Percentiles rank a stretch among this genome's conserved stretches.
Conservation (phyloP, 1,140 invertebrate species). For the Oscheius sp. region DNA sequence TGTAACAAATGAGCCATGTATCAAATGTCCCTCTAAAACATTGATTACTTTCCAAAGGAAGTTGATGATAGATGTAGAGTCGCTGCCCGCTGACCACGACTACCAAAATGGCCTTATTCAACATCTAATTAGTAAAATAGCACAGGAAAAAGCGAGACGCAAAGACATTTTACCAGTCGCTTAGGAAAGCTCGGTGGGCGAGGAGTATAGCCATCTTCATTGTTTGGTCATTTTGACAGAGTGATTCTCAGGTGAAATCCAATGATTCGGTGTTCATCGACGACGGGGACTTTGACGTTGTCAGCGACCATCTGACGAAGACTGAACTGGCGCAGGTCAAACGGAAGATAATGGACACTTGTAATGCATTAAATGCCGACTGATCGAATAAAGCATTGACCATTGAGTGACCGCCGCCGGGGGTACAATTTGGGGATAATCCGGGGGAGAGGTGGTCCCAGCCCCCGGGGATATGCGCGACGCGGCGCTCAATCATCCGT, state of each 20-base stretch:
- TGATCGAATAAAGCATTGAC: too few relatives aligned
- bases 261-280: constrained; percentile 23
- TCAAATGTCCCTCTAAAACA: neutral
- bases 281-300: constrained; percentile 32
- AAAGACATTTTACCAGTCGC: neutral
- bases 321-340: constrained; percentile 24
- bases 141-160: too few relatives aligned
- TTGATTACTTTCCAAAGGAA: neutral
- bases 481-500: too few relatives aligned
- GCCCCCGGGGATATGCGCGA: too few relatives aligned
- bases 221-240: neutral
- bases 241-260: constrained; percentile 7
- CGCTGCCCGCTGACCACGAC: neutral
- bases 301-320: constrained; percentile 12
- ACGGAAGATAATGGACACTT: constrained; percentile 32
- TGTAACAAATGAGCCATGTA: neutral
- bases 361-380: constrained; percentile 25
- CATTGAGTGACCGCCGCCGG: too few relatives aligned
- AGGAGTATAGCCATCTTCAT: neutral
- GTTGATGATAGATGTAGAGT: neutral
- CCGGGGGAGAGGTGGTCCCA: too few relatives aligned
- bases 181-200: too few relatives aligned
- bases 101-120: neutral
- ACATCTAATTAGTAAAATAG: too few relatives aligned
- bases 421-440: too few relatives aligned